Percentiles rank a stretch among this genome's conserved stretches.
Conservation (phyloP, 2,888 invertebrate genomes). For the Drosophila barbarae region DNA sequence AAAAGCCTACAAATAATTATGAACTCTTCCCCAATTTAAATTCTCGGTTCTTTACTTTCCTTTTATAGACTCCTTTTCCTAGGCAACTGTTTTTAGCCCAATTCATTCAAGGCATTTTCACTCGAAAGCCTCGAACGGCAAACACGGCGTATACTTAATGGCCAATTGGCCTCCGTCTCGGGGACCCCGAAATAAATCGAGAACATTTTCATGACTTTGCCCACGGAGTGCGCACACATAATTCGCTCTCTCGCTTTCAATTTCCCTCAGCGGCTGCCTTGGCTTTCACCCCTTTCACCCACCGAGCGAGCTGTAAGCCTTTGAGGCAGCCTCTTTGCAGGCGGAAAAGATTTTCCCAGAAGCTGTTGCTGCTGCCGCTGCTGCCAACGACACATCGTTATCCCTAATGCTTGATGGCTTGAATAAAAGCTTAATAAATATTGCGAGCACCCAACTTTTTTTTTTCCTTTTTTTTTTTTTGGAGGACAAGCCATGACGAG, state of each 20-base stretch:
- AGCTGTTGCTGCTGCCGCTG: constrained; percentile 26
- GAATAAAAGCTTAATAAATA: constrained; percentile 66
- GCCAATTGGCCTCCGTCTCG: constrained; percentile 22
- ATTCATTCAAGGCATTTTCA: constrained; percentile 5
- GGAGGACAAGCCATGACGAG: constrained; percentile 26
- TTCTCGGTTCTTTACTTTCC: not conserved
- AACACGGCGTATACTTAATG: constrained; percentile 40
- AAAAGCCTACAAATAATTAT: not conserved
- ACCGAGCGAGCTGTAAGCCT: constrained; percentile 19
- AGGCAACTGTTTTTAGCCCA: constrained; percentile 14
- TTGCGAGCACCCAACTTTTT: constrained; percentile 39
- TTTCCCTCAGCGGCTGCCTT: not conserved
- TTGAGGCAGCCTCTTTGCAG: constrained; percentile 28
- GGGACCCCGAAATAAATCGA: constrained; percentile 16
- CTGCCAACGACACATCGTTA: constrained; percentile 54
- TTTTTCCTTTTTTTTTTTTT: not conserved
- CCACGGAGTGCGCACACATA: constrained; percentile 22
- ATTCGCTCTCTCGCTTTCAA: constrained; percentile 15
- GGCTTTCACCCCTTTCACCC: constrained; percentile 4
- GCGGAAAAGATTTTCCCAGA: constrained; percentile 34
- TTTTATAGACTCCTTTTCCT: constrained; percentile 1
- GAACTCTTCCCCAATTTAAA: not conserved
- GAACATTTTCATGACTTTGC: constrained; percentile 32
- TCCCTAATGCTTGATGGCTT: constrained; percentile 64
- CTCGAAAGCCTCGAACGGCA: constrained; percentile 5